Evolutionary conservation across 2,797 vertebrate genomes (phyloP).

Genomic region (Ptychadena robeensis): DNA sequence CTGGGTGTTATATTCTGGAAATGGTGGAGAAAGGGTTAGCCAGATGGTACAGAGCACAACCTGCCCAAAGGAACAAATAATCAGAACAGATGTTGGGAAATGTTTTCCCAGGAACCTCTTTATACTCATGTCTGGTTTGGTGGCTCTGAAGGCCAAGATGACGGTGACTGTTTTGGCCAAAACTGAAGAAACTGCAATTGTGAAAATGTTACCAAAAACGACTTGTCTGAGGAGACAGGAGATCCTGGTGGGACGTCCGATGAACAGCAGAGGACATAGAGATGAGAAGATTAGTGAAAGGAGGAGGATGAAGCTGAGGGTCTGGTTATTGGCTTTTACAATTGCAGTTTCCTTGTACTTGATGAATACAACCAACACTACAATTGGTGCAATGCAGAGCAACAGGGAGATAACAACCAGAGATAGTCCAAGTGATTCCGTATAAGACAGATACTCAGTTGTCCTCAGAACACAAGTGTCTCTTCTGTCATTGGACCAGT

Average conservation of each 20-base stretch:
- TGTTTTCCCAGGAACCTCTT: neutral
- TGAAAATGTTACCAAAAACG: constrained; percentile 24
- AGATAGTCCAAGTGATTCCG: neutral
- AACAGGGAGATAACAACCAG: neutral
- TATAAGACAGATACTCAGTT: constrained; percentile 4
- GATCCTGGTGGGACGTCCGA: constrained; percentile 31
- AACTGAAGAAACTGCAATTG: constrained; percentile 34
- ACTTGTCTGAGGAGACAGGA: constrained; percentile 38
- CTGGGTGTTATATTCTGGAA: constrained; percentile 5
- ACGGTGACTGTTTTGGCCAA: constrained; percentile 56
- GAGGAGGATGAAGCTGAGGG: constrained; percentile 34
- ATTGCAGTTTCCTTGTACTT: neutral
- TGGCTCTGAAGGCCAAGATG: constrained; percentile 34
- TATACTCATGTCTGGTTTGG: neutral
- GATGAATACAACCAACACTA: neutral
- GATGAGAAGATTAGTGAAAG: constrained; percentile 15
- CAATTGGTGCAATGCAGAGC: neutral
- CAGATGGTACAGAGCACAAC: constrained; percentile 2
- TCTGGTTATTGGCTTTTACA: constrained; percentile 31
- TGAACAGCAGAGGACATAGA: constrained; percentile 38
- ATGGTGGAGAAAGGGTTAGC: neutral
- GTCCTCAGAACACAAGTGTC: neutral
- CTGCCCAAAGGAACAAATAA: neutral
- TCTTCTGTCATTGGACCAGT: constrained; percentile 25
- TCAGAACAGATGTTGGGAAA: neutral